Evolutionary conservation across 2,888 invertebrate species (phyloP).

Genomic region (Luperina nickerlii): DNA sequence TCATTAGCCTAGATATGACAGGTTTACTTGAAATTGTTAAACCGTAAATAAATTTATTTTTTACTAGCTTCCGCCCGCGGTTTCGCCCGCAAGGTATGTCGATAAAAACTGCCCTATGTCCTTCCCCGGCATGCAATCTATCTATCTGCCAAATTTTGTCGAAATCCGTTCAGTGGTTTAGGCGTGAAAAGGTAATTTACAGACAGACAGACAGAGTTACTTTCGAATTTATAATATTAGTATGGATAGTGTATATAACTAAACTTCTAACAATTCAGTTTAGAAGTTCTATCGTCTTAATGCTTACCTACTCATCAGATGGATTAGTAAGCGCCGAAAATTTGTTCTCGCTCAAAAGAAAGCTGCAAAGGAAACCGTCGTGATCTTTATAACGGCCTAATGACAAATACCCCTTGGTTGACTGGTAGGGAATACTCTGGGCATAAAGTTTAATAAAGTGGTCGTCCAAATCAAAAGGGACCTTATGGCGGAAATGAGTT

Average conservation of each 20-base stretch:
- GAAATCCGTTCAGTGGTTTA: too few relatives aligned
- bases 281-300: background rate
- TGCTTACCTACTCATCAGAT: background rate
- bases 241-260: background rate
- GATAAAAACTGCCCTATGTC: too few relatives aligned
- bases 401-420: background rate
- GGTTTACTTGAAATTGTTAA: conserved; percentile 24
- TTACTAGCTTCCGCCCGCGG: too few relatives aligned
- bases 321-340: background rate
- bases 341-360: background rate
- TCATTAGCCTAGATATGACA: conserved; percentile 29
- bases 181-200: too few relatives aligned
- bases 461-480: too few relatives aligned
- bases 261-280: conserved; percentile 2
- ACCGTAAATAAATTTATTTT: background rate
- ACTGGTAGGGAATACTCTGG: background rate
- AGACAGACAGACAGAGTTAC: too few relatives aligned
- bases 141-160: too few relatives aligned
- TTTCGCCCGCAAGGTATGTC: too few relatives aligned
- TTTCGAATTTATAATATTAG: too few relatives aligned
- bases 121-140: too few relatives aligned
- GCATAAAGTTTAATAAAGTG: too few relatives aligned
- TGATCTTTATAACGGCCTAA: background rate
- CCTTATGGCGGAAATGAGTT: too few relatives aligned
- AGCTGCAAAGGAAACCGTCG: background rate